These are phyloP conservation scores for Neodon shergylaensis DNA, from an alignment of 2,113 vertebrate species.

Conservation along the genomic window DNA sequence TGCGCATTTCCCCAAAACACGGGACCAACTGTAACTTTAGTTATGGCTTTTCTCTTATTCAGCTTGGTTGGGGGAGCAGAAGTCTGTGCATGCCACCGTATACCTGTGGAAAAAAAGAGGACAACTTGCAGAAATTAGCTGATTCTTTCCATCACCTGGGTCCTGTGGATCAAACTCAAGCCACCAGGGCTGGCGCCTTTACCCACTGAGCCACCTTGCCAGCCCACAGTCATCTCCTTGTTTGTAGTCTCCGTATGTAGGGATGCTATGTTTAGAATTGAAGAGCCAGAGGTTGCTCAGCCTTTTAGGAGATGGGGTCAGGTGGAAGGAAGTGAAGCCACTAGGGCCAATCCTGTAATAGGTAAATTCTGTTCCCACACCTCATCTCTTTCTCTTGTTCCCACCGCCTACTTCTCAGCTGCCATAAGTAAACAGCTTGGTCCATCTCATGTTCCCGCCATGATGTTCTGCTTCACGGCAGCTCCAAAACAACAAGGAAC, in stretches of 20 bases:
- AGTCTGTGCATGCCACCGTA: neutral
- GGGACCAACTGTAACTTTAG: neutral
- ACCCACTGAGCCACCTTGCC: neutral
- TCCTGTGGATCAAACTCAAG: neutral
- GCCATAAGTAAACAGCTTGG: neutral
- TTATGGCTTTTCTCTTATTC: neutral
- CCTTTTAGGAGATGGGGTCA: neutral
- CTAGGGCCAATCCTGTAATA: too few species aligned
- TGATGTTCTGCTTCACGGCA: neutral
- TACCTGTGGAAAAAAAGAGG: too few species aligned
- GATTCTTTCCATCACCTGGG: neutral
- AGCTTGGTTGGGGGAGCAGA: neutral
- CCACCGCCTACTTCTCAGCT: neutral
- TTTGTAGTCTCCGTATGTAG: neutral
- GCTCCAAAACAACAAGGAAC: neutral
- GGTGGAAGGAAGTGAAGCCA: neutral
- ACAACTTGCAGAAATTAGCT: neutral
- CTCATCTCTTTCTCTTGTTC: neutral
- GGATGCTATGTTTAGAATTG: neutral
- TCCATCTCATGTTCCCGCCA: rapidly evolving
- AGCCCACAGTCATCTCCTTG: neutral
- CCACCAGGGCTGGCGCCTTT: neutral
- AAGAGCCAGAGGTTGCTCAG: neutral
- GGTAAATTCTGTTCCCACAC: rapidly evolving
- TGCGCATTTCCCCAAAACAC: neutral